Evolutionary conservation across 2,888 invertebrate species (phyloP).

Genomic region (Helleia helle): DNA sequence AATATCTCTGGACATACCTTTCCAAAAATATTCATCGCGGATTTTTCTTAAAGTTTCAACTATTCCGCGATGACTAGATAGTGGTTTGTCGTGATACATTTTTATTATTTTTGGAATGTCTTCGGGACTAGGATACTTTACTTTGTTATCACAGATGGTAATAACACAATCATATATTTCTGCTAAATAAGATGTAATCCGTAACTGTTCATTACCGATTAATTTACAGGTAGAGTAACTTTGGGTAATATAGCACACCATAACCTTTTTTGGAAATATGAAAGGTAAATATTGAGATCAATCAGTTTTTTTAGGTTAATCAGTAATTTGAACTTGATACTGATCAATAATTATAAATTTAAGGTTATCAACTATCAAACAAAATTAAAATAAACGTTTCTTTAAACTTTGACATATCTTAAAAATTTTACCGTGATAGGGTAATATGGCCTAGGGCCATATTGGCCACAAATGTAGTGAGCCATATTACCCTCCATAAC

Average conservation of each 20-base stretch:
- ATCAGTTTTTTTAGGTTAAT: not conserved
- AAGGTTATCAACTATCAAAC: not conserved
- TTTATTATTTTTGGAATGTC: conserved; percentile 29
- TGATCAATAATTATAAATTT: not conserved
- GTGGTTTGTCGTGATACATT: conserved; percentile 26
- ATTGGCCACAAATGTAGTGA: not conserved
- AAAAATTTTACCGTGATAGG: too few species aligned
- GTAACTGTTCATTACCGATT: conserved; percentile 23
- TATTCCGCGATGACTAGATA: conserved; percentile 29
- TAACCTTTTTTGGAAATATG: not conserved
- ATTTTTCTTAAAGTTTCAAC: conserved; percentile 29
- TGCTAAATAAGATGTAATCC: conserved; percentile 25
- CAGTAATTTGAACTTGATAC: not conserved
- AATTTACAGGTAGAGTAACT: conserved; percentile 15
- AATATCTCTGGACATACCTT: conserved; percentile 29
- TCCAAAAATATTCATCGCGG: conserved; percentile 28
- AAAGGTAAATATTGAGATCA: not conserved
- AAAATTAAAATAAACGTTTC: not conserved
- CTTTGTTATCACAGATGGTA: conserved; percentile 25
- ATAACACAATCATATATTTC: conserved; percentile 25
- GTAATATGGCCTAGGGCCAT: not conserved
- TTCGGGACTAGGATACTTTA: conserved; percentile 21
- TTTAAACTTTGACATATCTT: too few species aligned
- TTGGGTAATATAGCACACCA: not conserved
- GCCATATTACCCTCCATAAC: not conserved